These are phyloP conservation scores for Spodoptera litura DNA, from an alignment of 1,140 invertebrate genomes.

Conservation along the genomic window DNA sequence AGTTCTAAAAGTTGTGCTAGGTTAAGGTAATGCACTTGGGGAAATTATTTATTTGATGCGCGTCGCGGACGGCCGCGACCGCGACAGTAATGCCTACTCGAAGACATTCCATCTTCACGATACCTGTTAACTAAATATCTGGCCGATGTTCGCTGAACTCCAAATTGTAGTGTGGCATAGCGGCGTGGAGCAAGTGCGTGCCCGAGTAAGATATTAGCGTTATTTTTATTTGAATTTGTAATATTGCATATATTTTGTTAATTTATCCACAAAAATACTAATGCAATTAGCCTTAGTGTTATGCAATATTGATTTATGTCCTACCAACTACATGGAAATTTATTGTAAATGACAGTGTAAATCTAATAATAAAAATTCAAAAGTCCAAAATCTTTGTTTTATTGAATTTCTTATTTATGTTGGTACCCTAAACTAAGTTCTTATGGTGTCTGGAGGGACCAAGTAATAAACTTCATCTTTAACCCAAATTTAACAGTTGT, in stretches of 20 bases:
- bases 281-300: conserved; percentile 85
- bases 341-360: conserved; percentile 86
- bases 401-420: no score
- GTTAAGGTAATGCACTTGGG: conserved; percentile 79
- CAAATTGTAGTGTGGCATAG: conserved; percentile 60
- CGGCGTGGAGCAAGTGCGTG: conserved; percentile 72
- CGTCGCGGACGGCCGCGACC: conserved; percentile 27
- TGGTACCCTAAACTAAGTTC: no score
- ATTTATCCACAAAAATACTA: conserved; percentile 85
- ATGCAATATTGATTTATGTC: conserved; percentile 86
- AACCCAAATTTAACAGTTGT: no score
- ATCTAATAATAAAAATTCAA: conserved; percentile 86
- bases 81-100: conserved; percentile 52
- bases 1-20: conserved; percentile 82
- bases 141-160: conserved; percentile 57
- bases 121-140: conserved; percentile 55
- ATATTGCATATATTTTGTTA: conserved; percentile 86
- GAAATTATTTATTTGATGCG: conserved; percentile 49
- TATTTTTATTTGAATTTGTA: conserved; percentile 85
- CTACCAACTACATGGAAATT: conserved; percentile 85
- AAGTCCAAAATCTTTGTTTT: conserved; percentile 52
- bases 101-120: conserved; percentile 72
- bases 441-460: no score
- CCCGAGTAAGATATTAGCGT: conserved; percentile 86
- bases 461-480: no score